A percentile compares a stretch with the other conserved stretches of the same genome.
Conservation (phyloP, 2,888 invertebrate species). For the Clepsis dumicolana region DNA sequence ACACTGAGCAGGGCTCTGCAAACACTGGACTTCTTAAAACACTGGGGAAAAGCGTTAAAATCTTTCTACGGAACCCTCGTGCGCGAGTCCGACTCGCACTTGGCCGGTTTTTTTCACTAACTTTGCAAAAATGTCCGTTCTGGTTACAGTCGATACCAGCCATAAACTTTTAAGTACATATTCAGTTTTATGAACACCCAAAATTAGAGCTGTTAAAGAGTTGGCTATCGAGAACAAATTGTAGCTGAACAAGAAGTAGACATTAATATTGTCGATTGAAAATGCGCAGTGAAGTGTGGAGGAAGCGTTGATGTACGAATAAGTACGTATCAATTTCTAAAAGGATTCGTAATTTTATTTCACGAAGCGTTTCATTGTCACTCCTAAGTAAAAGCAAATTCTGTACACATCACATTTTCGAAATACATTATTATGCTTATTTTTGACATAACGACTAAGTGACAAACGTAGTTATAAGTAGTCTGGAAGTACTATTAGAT, state of each 20-base stretch:
- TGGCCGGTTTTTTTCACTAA: too few species aligned
- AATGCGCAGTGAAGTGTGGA: neutral
- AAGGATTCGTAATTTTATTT: neutral
- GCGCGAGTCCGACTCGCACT: too few species aligned
- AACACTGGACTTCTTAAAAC: too few species aligned
- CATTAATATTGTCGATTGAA: neutral
- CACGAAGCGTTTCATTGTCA: neutral
- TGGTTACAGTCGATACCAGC: conserved; percentile 4
- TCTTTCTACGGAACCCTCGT: too few species aligned
- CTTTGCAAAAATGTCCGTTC: too few species aligned
- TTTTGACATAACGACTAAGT: neutral
- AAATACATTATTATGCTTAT: neutral
- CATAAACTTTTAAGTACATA: neutral
- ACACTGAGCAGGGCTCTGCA: too few species aligned
- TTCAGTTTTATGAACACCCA: neutral
- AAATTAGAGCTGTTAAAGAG: neutral
- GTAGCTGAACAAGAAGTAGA: neutral
- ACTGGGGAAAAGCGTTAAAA: too few species aligned
- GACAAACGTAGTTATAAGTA: too few species aligned
- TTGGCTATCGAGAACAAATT: neutral
- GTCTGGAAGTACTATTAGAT: neutral
- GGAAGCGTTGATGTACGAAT: neutral
- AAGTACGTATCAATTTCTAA: neutral
- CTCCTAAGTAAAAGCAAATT: neutral
- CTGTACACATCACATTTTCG: conserved; percentile 13